Evolutionary conservation across 2,797 vertebrate genomes (phyloP).

Genomic region (Anguilla pacifica): DNA sequence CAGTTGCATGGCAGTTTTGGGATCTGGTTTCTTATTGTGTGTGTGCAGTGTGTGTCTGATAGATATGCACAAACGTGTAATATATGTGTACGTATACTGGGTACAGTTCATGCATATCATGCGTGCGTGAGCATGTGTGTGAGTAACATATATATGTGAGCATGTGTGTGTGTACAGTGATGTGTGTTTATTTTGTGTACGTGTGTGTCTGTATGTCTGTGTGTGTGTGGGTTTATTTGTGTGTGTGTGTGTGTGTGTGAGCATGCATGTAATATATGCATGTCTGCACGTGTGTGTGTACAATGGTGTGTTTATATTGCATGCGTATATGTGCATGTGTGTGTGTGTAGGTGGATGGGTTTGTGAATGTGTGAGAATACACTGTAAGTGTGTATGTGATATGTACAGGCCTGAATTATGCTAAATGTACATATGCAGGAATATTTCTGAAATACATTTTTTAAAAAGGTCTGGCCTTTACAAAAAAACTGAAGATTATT

Average conservation of each 20-base stretch:
- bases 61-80: not conserved
- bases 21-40: not conserved
- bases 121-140: not conserved
- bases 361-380: not conserved
- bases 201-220: not conserved
- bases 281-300: not conserved
- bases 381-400: not conserved
- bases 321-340: not conserved
- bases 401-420: not conserved
- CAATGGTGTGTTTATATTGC: not conserved
- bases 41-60: not conserved
- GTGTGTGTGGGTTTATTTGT: not conserved
- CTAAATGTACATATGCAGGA: not conserved
- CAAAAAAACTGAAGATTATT: too few relatives aligned
- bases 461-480: not conserved
- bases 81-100: not conserved
- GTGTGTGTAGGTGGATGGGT: not conserved
- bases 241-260: not conserved
- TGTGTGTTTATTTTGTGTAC: not conserved
- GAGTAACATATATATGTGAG: not conserved
- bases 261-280: not conserved
- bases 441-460: not conserved
- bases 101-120: not conserved
- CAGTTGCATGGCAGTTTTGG: slow-evolving; percentile 1
- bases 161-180: not conserved